Conservation (phyloP, 2,113 vertebrate species). For the Sapayoa aenigma region DNA sequence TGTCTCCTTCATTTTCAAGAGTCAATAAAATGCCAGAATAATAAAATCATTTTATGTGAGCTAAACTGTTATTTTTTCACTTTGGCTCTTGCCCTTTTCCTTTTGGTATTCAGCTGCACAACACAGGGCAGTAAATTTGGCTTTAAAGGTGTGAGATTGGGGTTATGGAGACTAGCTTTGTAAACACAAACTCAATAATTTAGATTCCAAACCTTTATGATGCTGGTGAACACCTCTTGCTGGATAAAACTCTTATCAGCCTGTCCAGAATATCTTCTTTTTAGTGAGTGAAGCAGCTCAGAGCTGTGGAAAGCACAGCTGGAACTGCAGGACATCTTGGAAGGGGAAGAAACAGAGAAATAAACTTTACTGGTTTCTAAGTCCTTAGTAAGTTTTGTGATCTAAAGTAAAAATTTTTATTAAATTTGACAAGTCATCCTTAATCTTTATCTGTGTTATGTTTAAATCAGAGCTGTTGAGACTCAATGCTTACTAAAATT, state of each 20-base stretch:
- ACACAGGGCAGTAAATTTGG: neutral
- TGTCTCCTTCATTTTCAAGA: neutral
- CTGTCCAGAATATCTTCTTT: neutral
- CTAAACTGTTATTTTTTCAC: slow-evolving; percentile 14
- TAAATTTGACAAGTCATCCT: neutral
- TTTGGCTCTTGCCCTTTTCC: neutral
- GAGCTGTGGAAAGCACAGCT: neutral
- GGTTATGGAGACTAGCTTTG: neutral
- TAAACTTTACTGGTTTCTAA: neutral
- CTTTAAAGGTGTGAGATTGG: neutral
- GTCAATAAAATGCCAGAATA: slow-evolving; percentile 42
- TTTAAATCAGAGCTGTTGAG: neutral
- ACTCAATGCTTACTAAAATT: neutral
- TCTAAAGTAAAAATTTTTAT: neutral
- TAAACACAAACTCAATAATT: neutral
- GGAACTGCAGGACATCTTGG: neutral
- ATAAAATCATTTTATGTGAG: neutral
- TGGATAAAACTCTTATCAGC: neutral
- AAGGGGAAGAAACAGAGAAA: neutral
- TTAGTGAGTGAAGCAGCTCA: neutral
- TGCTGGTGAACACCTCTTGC: neutral
- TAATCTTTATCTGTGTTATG: neutral
- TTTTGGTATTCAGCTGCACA: slow-evolving; percentile 14
- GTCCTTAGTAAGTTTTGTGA: neutral
- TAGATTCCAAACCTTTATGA: neutral